These are phyloP conservation scores for Coccyzus lansbergi DNA, from an alignment of 2,797 vertebrate genomes.

Conservation along the genomic window DNA sequence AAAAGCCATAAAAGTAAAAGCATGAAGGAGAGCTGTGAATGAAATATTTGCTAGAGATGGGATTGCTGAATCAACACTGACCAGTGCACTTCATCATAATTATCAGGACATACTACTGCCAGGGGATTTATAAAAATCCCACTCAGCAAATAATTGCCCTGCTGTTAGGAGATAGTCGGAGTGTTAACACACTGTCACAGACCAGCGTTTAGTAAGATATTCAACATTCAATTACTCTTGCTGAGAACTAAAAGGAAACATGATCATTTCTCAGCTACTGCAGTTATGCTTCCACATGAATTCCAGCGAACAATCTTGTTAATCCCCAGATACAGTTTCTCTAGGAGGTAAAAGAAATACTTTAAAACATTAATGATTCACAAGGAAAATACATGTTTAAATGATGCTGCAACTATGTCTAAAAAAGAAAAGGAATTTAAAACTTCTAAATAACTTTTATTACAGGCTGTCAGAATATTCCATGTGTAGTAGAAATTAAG, in stretches of 20 bases:
- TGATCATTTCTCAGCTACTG: conserved; percentile 76
- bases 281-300: conserved; percentile 61
- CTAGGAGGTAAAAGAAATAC: conserved; percentile 28
- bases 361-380: conserved; percentile 18
- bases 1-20: conserved; percentile 74
- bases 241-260: conserved; percentile 77
- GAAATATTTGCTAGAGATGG: conserved; percentile 75
- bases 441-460: neutral
- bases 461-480: neutral
- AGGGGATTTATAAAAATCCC: conserved; percentile 88
- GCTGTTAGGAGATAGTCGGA: conserved; percentile 83
- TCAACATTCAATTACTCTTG: conserved; percentile 83
- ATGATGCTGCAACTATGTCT: neutral
- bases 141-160: conserved; percentile 91
- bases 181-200: conserved; percentile 82
- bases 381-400: neutral
- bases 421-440: neutral
- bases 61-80: conserved; percentile 92
- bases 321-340: conserved; percentile 47
- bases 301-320: conserved; percentile 53
- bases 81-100: conserved; percentile 92
- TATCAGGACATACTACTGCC: conserved; percentile 85
- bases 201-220: conserved; percentile 79
- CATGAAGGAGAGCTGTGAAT: conserved; percentile 77
- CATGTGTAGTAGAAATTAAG: neutral